Evolutionary conservation across 2,113 vertebrate genomes (phyloP).

Genomic region (Lepus americanus): DNA sequence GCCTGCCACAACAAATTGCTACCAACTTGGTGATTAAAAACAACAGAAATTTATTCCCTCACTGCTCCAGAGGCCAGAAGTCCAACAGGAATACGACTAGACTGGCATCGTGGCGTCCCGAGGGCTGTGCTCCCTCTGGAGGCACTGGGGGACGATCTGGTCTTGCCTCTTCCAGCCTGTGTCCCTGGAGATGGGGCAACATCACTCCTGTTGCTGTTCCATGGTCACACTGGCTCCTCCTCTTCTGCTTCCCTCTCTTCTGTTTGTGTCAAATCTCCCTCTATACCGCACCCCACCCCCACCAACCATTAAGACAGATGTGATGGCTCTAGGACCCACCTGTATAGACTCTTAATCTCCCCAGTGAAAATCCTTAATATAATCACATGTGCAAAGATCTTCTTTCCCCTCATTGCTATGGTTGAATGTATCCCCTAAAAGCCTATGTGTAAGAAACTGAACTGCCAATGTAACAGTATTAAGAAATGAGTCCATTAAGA

Average conservation of each 20-base stretch:
- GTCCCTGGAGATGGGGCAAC: neutral
- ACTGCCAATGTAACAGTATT: too few relatives aligned
- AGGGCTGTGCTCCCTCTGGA: neutral
- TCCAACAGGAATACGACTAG: neutral
- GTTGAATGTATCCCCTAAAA: too few relatives aligned
- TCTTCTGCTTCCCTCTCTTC: neutral
- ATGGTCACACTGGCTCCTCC: too few relatives aligned
- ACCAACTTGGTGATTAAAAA: neutral
- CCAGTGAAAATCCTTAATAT: neutral
- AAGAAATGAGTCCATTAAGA: too few relatives aligned
- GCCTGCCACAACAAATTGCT: neutral
- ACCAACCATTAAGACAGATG: neutral
- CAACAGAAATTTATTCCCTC: neutral
- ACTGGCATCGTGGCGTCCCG: neutral
- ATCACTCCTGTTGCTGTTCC: neutral
- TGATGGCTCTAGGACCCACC: neutral
- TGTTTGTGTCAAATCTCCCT: neutral
- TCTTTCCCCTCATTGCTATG: too few relatives aligned
- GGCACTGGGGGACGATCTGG: fast-evolving
- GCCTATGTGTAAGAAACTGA: too few relatives aligned
- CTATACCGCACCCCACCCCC: neutral
- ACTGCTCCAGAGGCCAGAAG: neutral
- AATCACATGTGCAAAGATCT: neutral
- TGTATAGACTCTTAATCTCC: neutral
- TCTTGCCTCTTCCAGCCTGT: neutral